Evolutionary conservation across 1,140 invertebrate species (phyloP).

Genomic region (Anthonomus grandis): DNA sequence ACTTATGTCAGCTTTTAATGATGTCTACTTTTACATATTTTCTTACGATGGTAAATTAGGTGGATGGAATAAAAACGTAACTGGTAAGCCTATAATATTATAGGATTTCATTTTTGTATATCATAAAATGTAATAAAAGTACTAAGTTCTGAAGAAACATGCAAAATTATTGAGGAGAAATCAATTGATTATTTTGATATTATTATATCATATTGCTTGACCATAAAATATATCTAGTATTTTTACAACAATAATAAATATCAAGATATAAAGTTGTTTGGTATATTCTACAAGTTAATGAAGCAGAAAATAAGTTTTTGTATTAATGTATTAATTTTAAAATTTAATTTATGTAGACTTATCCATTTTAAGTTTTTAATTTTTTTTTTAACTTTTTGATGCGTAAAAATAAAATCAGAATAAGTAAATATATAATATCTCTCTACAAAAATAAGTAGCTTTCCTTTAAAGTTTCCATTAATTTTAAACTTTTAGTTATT

Average conservation of each 20-base stretch:
- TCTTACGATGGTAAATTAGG: slow-evolving; percentile 12
- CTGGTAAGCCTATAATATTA: slow-evolving; percentile 9
- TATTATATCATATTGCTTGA: neutral
- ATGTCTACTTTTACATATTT: slow-evolving; percentile 15
- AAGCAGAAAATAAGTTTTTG: too few relatives aligned
- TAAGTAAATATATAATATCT: too few relatives aligned
- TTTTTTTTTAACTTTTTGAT: too few relatives aligned
- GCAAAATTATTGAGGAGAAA: neutral
- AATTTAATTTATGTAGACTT: too few relatives aligned
- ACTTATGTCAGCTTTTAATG: slow-evolving; percentile 10
- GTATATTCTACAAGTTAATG: too few relatives aligned
- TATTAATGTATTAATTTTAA: too few relatives aligned
- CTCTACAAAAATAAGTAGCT: too few relatives aligned
- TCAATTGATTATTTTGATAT: neutral
- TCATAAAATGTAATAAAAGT: neutral
- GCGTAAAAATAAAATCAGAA: too few relatives aligned
- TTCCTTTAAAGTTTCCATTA: too few relatives aligned
- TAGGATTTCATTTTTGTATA: neutral
- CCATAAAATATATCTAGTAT: neutral
- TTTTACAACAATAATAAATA: neutral
- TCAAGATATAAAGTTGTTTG: too few relatives aligned
- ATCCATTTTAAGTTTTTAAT: too few relatives aligned
- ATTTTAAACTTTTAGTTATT: too few relatives aligned
- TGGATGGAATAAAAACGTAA: slow-evolving; percentile 7
- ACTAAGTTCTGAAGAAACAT: neutral